Percentiles rank a stretch among this genome's conserved stretches.
These are phyloP conservation scores for Merops nubicus DNA, from an alignment of 2,113 vertebrate species.

Conservation along the genomic window DNA sequence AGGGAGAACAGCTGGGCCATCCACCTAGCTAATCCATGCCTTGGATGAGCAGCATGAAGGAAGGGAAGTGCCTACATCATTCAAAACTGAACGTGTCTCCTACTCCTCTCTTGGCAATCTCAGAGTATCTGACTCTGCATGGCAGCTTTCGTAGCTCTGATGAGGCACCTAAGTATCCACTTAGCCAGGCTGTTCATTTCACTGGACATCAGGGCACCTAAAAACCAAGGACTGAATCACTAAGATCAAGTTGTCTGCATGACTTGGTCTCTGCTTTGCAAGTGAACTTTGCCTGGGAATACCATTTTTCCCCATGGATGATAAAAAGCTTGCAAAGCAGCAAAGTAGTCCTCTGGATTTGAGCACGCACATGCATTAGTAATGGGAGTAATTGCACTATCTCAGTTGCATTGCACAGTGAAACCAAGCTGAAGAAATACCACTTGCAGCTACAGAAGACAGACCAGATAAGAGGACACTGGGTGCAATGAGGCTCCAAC, in stretches of 20 bases:
- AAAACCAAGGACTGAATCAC: background rate
- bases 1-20: background rate
- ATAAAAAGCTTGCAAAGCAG: conserved; percentile 16
- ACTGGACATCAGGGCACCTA: background rate
- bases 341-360: background rate
- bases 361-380: background rate
- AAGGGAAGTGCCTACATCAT: background rate
- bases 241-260: background rate
- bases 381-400: background rate
- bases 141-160: background rate
- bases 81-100: background rate
- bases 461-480: background rate
- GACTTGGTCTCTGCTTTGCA: background rate
- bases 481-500: background rate
- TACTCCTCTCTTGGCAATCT: background rate
- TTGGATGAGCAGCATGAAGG: background rate
- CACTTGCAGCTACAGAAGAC: background rate
- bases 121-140: background rate
- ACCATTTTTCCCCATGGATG: background rate
- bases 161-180: background rate
- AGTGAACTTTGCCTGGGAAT: background rate
- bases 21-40: background rate
- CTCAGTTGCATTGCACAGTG: background rate
- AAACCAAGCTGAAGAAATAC: background rate
- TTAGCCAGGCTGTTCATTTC: background rate